phyloP scores from a whole-genome alignment of 1,140 invertebrate species.

The Papilio aristodemus region DNA sequence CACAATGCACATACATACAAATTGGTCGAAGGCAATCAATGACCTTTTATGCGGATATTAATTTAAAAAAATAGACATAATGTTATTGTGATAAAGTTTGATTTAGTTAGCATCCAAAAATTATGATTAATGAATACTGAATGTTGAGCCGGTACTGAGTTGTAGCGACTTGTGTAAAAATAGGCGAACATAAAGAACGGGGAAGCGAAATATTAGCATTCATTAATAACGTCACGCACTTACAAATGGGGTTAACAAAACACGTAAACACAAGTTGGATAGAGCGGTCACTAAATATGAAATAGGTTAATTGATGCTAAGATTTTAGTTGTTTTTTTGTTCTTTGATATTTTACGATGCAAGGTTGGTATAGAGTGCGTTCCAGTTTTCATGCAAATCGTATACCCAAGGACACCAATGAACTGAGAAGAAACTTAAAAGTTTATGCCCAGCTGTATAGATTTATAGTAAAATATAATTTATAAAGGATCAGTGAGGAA shows the following conservation, averaged over 20 bases:
- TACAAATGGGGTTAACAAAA: slow-evolving; percentile 17
- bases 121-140: not conserved
- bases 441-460: too few species aligned
- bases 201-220: slow-evolving; percentile 15
- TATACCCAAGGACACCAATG: not conserved
- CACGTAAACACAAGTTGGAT: not conserved
- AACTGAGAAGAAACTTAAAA: too few species aligned
- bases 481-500: slow-evolving; percentile 1
- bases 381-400: not conserved
- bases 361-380: not conserved
- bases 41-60: too few species aligned
- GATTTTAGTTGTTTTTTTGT: not conserved
- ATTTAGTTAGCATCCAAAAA: not conserved
- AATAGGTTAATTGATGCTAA: not conserved
- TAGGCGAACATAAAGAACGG: not conserved
- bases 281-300: not conserved
- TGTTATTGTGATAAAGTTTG: not conserved
- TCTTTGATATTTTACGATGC: not conserved
- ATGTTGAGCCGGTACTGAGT: not conserved
- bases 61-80: too few species aligned
- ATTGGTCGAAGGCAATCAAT: too few species aligned
- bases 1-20: too few species aligned
- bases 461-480: too few species aligned
- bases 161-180: not conserved
- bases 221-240: slow-evolving; percentile 19